A percentile compares a stretch with the other conserved stretches of the same genome.
Conservation (phyloP, 2,797 vertebrate genomes). For the Muraenolepis orangiensis region DNA sequence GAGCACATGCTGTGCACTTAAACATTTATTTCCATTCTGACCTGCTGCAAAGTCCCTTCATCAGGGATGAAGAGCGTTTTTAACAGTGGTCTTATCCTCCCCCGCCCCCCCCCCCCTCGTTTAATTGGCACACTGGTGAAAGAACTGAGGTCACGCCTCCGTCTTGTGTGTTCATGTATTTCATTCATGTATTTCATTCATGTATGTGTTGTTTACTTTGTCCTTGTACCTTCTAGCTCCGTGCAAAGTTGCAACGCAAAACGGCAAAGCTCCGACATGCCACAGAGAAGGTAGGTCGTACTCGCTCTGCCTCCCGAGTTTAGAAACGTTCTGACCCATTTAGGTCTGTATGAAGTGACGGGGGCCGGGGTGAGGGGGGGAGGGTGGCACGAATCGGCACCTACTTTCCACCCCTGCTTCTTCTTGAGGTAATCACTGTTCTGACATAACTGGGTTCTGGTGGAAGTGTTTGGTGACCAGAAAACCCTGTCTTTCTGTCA, state of each 20-base stretch:
- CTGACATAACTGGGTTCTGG: constrained; percentile 54
- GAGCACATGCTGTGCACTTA: too few species aligned
- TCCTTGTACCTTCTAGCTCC: constrained; percentile 48
- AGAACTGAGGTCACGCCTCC: too few species aligned
- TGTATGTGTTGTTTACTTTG: background rate
- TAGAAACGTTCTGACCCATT: constrained; percentile 66
- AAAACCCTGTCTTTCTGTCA: constrained; percentile 24
- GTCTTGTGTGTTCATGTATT: background rate
- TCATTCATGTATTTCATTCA: background rate
- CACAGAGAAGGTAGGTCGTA: constrained; percentile 63
- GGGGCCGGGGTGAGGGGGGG: background rate
- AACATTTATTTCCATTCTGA: too few species aligned
- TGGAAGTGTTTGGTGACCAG: constrained; percentile 26
- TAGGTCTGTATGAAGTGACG: constrained; percentile 48
- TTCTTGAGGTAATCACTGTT: constrained; percentile 48
- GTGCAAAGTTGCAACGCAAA: constrained; percentile 54
- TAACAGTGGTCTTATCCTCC: too few species aligned
- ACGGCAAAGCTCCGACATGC: constrained; percentile 38
- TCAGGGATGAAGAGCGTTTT: too few species aligned
- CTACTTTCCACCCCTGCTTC: constrained; percentile 29
- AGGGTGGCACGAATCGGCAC: constrained; percentile 18
- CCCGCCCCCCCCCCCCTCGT: too few species aligned
- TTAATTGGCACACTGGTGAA: too few species aligned
- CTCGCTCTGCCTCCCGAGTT: constrained; percentile 44
- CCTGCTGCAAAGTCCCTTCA: too few species aligned